Evolutionary conservation across 2,888 invertebrate genomes (phyloP).

Genomic region (Acleris literana): DNA sequence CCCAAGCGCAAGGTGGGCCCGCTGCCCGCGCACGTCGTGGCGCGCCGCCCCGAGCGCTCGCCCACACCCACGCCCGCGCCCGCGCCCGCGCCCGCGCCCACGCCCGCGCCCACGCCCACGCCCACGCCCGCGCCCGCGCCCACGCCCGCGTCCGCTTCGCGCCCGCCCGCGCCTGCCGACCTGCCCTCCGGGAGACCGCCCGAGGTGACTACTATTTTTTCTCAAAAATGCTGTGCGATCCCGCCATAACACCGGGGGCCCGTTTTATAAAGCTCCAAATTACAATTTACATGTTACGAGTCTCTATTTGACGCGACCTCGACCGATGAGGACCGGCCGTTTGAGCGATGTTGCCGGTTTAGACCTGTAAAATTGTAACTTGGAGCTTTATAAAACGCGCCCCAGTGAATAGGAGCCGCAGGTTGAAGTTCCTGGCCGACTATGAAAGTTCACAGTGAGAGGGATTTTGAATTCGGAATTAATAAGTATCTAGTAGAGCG

Average conservation of each 20-base stretch:
- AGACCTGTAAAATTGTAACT: too few species aligned
- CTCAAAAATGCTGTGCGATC: neutral
- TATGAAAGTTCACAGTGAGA: too few species aligned
- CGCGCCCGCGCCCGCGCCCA: constrained; percentile 43
- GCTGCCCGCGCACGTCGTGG: constrained; percentile 86
- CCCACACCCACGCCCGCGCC: constrained; percentile 38
- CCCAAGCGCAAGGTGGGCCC: constrained; percentile 92
- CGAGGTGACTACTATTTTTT: constrained; percentile 52
- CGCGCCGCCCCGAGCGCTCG: constrained; percentile 79
- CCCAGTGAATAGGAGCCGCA: too few species aligned
- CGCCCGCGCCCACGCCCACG: constrained; percentile 38
- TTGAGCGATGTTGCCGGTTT: too few species aligned
- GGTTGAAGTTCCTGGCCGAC: too few species aligned
- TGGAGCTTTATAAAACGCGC: too few species aligned
- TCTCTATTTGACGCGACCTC: too few species aligned
- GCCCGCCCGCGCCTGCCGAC: constrained; percentile 62
- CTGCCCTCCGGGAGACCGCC: constrained; percentile 71
- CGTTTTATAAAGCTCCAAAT: too few species aligned
- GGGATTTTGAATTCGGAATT: too few species aligned
- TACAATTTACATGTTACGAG: too few species aligned
- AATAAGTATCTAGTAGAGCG: too few species aligned
- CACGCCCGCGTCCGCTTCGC: constrained; percentile 46
- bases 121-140: constrained; percentile 65
- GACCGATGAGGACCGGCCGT: too few species aligned
- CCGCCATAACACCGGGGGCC: neutral